Evolutionary conservation across 1,140 invertebrate genomes (phyloP).

Genomic region (Achatina immaculata): DNA sequence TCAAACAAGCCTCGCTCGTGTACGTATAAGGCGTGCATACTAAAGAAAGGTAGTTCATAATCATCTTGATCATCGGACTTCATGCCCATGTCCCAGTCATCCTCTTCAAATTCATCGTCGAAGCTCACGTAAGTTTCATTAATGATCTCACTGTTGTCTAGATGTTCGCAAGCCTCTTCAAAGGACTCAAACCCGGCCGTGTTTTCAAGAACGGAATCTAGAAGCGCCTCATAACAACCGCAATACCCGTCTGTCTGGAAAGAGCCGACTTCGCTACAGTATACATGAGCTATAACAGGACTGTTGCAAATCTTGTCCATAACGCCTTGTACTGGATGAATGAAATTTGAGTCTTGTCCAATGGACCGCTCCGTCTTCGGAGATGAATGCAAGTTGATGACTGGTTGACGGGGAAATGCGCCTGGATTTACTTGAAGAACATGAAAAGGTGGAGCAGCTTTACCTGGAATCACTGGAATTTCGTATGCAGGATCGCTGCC

Average conservation of each 20-base stretch:
- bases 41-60: background rate
- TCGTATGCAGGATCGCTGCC: slow-evolving; percentile 8
- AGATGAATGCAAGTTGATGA: background rate
- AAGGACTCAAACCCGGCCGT: slow-evolving; percentile 1
- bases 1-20: background rate
- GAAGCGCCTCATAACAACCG: slow-evolving; percentile 24
- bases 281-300: slow-evolving; percentile 5
- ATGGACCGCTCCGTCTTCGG: background rate
- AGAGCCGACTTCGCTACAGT: slow-evolving; percentile 10
- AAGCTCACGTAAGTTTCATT: slow-evolving; percentile 29
- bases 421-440: slow-evolving; percentile 16
- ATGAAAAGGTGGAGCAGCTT: background rate
- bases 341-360: background rate
- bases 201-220: slow-evolving; percentile 36
- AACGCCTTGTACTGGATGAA: no score
- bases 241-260: slow-evolving; percentile 6
- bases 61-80: background rate
- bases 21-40: background rate
- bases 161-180: slow-evolving; percentile 16
- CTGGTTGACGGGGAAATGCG: background rate
- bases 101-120: slow-evolving; percentile 31
- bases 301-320: background rate
- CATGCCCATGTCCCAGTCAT: slow-evolving; percentile 39
- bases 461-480: background rate
- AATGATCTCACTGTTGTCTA: background rate